Conservation (phyloP, 2,113 vertebrate species). For the Triplophysa dalaica region DNA sequence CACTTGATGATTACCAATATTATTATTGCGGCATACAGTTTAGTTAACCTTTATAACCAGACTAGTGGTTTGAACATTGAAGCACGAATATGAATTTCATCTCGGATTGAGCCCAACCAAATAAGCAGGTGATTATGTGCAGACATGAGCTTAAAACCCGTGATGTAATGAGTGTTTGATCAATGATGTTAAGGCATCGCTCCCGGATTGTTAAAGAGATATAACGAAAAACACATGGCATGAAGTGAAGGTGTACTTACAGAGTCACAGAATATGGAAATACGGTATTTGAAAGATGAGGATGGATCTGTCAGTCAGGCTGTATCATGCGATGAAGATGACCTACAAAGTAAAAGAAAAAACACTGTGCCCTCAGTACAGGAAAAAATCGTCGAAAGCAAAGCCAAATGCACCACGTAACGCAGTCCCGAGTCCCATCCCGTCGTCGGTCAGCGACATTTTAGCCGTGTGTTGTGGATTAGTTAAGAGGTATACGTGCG, state of each 20-base stretch:
- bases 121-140: constrained; percentile 37
- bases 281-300: constrained; percentile 78
- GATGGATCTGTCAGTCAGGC: constrained; percentile 86
- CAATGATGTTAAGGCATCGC: constrained; percentile 22
- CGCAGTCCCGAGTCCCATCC: constrained; percentile 1
- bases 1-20: neutral
- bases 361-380: constrained; percentile 83
- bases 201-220: constrained; percentile 1
- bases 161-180: constrained; percentile 39
- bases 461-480: constrained; percentile 29
- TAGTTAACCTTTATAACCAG: constrained; percentile 2
- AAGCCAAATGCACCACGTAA: constrained; percentile 53
- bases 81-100: constrained; percentile 34
- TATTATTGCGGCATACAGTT: neutral
- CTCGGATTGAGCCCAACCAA: constrained; percentile 28
- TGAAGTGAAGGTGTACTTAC: constrained; percentile 86
- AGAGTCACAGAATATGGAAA: constrained; percentile 85
- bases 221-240: constrained; percentile 46
- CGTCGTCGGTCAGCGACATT: constrained; percentile 36
- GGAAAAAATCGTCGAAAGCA: constrained; percentile 59
- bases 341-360: constrained; percentile 88
- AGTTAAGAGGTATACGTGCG: constrained; percentile 35
- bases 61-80: constrained; percentile 9
- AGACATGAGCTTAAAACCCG: constrained; percentile 19
- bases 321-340: constrained; percentile 93